Conservation (phyloP, 1,140 invertebrate species). For the Neodiprion fabricii region DNA sequence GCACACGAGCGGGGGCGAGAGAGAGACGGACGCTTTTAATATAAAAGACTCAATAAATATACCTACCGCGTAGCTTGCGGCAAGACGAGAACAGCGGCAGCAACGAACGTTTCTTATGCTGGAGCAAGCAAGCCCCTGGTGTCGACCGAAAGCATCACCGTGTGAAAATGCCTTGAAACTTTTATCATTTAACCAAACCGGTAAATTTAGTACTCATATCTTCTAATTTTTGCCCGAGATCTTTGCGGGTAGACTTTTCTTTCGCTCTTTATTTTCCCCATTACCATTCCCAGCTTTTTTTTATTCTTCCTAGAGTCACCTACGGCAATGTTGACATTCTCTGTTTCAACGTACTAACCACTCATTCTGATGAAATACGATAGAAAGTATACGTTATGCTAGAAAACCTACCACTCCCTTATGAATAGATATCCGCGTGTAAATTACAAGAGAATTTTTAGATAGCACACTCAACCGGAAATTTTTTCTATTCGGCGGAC, state of each 20-base stretch:
- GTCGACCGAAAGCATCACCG: conserved; percentile 9
- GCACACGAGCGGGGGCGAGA: conserved; percentile 15
- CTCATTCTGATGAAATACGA: no score
- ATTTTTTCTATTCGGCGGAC: no score
- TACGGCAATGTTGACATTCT: no score
- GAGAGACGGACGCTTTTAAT: conserved; percentile 36
- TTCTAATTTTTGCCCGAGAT: conserved; percentile 35
- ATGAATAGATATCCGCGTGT: no score
- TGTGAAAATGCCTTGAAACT: conserved; percentile 25
- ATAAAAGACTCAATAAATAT: conserved; percentile 48
- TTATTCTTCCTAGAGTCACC: no score
- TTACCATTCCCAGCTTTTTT: no score
- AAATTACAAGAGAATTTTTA: no score
- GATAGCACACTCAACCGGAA: no score
- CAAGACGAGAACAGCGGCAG: background rate
- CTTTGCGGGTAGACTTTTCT: background rate
- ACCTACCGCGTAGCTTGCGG: conserved; percentile 11
- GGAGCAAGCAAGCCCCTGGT: background rate
- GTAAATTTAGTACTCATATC: conserved; percentile 31
- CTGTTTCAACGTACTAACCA: no score
- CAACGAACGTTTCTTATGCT: background rate
- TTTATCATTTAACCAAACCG: conserved; percentile 40
- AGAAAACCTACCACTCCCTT: no score
- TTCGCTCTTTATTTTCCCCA: background rate
- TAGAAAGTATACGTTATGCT: no score